Evolutionary conservation across 2,888 invertebrate species (phyloP).

Genomic region (Norana najaformis): DNA sequence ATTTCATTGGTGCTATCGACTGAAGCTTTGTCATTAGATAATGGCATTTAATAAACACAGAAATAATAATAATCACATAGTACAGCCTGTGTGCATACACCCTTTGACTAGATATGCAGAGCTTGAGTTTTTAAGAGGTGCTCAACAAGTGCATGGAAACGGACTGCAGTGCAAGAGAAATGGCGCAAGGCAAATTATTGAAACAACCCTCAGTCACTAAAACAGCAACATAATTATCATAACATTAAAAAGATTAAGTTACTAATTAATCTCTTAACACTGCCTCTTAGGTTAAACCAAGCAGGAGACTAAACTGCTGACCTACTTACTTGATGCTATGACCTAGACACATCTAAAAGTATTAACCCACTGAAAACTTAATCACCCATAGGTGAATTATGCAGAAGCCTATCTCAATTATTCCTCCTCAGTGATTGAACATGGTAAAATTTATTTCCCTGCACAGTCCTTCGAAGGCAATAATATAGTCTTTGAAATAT

Average conservation of each 20-base stretch:
- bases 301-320: not conserved
- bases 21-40: not conserved
- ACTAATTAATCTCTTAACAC: not conserved
- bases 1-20: not conserved
- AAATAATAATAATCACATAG: not conserved
- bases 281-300: not conserved
- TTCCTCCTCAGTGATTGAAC: not conserved
- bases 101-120: not conserved
- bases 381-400: not conserved
- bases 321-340: not conserved
- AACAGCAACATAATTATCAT: not conserved
- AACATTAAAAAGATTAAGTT: not conserved
- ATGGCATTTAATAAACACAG: not conserved
- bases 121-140: not conserved
- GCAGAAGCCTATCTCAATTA: not conserved
- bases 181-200: not conserved
- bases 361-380: not conserved
- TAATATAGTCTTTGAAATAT: not conserved
- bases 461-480: not conserved
- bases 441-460: not conserved
- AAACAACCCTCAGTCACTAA: not conserved
- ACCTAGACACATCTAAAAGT: not conserved
- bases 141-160: not conserved
- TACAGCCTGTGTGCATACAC: not conserved
- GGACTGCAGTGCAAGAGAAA: not conserved